Percentiles rank a stretch among this genome's conserved stretches.
Evolutionary conservation across 2,113 vertebrate species (phyloP).

Genomic region (Corythoichthys intestinalis): DNA sequence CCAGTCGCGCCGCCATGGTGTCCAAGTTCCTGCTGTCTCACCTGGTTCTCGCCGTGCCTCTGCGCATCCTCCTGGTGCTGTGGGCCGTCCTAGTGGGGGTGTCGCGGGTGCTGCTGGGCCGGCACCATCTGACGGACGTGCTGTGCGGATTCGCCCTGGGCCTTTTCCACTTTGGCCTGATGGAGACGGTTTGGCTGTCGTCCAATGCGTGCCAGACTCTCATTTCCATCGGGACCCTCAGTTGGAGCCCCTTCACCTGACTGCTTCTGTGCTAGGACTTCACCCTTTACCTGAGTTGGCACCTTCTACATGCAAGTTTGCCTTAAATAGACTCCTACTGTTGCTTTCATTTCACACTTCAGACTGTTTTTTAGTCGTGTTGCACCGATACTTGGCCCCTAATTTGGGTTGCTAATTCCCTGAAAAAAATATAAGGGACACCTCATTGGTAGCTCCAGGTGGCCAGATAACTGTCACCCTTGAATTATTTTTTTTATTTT

Average conservation of each 20-base stretch:
- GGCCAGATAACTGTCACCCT: too few relatives aligned
- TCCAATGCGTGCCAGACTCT: constrained; percentile 91
- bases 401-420: too few relatives aligned
- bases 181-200: constrained; percentile 92
- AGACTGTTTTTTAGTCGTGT: neutral
- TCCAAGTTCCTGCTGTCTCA: constrained; percentile 95
- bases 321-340: neutral
- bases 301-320: constrained; percentile 21
- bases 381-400: too few relatives aligned
- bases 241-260: constrained; percentile 72
- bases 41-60: constrained; percentile 89
- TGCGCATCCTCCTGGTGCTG: constrained; percentile 87
- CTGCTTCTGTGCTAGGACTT: constrained; percentile 4
- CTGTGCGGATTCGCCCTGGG: constrained; percentile 86
- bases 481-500: too few relatives aligned
- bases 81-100: constrained; percentile 91
- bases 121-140: constrained; percentile 90
- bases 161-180: constrained; percentile 87
- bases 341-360: neutral
- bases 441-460: too few relatives aligned
- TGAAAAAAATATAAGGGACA: too few relatives aligned
- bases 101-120: constrained; percentile 88
- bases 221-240: constrained; percentile 83
- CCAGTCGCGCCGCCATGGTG: constrained; percentile 91
- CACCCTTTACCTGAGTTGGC: neutral